A percentile compares a stretch with the other conserved stretches of the same genome.
Evolutionary conservation across 2,888 invertebrate species (phyloP).

Genomic region (Heliconius charithonia): DNA sequence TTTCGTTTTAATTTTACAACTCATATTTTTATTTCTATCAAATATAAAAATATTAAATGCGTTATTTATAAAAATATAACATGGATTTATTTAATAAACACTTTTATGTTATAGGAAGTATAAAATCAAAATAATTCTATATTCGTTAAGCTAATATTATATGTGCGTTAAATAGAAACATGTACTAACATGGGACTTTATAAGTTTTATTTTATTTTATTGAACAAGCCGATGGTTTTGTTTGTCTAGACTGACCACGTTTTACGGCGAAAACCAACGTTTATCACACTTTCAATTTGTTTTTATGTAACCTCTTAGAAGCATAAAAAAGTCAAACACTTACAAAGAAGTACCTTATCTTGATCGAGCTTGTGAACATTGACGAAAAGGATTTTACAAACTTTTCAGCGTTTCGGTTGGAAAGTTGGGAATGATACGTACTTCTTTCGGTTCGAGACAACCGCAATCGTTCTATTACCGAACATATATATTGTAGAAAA

Average conservation of each 20-base stretch:
- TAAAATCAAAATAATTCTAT: neutral
- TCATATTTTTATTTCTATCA: no score
- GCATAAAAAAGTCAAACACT: constrained; percentile 24
- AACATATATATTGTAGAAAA: neutral
- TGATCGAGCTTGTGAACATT: constrained; percentile 29
- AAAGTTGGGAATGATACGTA: constrained; percentile 22
- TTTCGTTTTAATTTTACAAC: no score
- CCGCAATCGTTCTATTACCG: neutral
- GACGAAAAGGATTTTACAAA: constrained; percentile 26
- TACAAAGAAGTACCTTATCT: constrained; percentile 15
- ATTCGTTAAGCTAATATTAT: neutral
- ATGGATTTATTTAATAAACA: no score
- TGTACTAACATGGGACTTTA: neutral
- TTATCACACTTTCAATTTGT: constrained; percentile 29
- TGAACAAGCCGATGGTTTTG: constrained; percentile 31
- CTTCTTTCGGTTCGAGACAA: neutral
- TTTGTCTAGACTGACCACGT: constrained; percentile 39
- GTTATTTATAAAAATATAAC: no score
- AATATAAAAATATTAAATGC: no score
- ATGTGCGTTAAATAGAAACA: neutral
- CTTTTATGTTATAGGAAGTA: no score
- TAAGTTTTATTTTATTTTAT: constrained; percentile 14
- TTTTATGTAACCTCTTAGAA: constrained; percentile 23
- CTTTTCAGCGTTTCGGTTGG: constrained; percentile 6
- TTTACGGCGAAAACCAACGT: constrained; percentile 16